Evolutionary conservation across 2,888 invertebrate species (phyloP).

Genomic region (Drosophila neutralis): DNA sequence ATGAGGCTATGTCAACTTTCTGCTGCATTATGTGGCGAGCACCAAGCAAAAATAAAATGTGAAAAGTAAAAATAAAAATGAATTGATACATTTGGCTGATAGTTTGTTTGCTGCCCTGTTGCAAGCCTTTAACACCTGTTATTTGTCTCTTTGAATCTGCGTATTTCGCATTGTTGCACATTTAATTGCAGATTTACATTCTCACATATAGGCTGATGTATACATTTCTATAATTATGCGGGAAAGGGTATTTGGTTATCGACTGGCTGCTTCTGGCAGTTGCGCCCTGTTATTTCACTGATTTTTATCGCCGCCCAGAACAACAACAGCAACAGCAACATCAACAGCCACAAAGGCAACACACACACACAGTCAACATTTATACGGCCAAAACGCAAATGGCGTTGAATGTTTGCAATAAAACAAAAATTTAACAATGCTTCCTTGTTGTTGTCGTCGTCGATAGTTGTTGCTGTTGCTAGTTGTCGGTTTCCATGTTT

Average conservation of each 20-base stretch:
- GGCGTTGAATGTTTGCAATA: constrained; percentile 75
- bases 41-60: neutral
- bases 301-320: constrained; percentile 58
- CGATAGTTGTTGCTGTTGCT: constrained; percentile 21
- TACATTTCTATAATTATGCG: neutral
- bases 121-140: neutral
- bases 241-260: constrained; percentile 32
- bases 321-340: constrained; percentile 35
- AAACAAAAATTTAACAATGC: constrained; percentile 72
- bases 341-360: constrained; percentile 27
- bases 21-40: constrained; percentile 1
- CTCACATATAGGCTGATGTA: too few species aligned
- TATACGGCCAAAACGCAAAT: constrained; percentile 72
- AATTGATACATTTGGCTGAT: neutral
- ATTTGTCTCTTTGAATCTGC: neutral
- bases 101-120: neutral
- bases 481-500: constrained; percentile 33
- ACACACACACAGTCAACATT: constrained; percentile 53
- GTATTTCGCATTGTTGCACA: neutral
- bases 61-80: neutral
- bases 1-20: constrained; percentile 15
- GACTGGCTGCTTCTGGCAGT: constrained; percentile 1
- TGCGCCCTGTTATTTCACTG: constrained; percentile 52
- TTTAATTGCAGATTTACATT: neutral
- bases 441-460: constrained; percentile 31